phyloP scores from a whole-genome alignment of 1,140 invertebrate species.

The Anastrepha obliqua region DNA sequence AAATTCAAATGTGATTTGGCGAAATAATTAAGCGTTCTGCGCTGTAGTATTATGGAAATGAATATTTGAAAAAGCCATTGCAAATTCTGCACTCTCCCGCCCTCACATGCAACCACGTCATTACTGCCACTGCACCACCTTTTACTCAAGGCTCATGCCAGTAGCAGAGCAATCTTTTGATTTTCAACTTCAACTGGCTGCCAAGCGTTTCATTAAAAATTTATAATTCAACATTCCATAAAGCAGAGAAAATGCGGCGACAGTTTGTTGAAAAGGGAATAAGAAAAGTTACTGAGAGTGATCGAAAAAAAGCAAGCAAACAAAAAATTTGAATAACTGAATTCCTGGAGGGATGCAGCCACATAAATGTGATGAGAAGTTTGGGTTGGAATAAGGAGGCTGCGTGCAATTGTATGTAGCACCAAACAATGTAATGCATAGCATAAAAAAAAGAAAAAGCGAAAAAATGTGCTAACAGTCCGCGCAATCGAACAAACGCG shows the following conservation, averaged over 20 bases:
- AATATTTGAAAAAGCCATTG: background rate
- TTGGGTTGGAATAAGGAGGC: background rate
- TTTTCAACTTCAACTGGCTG: background rate
- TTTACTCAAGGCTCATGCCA: too few species aligned
- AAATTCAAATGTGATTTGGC: constrained; percentile 35
- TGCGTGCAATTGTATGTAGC: background rate
- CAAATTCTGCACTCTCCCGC: background rate
- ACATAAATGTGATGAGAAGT: background rate
- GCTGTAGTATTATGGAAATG: constrained; percentile 4
- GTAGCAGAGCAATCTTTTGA: background rate
- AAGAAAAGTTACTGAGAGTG: background rate
- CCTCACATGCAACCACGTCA: too few species aligned
- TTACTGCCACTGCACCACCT: too few species aligned
- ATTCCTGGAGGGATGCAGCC: background rate
- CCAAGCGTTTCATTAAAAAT: constrained; percentile 29
- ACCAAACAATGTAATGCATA: background rate
- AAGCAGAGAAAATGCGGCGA: background rate
- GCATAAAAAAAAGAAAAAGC: background rate
- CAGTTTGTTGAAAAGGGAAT: constrained; percentile 28
- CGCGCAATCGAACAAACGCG: background rate
- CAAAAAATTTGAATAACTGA: constrained; percentile 1
- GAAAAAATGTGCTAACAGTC: constrained; percentile 7
- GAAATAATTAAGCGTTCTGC: constrained; percentile 26
- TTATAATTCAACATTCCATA: constrained; percentile 31
- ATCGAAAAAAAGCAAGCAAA: background rate